Percentiles rank a stretch among this genome's conserved stretches.
Conservation (phyloP, 2,888 invertebrate genomes). For the Erynnis tages region DNA sequence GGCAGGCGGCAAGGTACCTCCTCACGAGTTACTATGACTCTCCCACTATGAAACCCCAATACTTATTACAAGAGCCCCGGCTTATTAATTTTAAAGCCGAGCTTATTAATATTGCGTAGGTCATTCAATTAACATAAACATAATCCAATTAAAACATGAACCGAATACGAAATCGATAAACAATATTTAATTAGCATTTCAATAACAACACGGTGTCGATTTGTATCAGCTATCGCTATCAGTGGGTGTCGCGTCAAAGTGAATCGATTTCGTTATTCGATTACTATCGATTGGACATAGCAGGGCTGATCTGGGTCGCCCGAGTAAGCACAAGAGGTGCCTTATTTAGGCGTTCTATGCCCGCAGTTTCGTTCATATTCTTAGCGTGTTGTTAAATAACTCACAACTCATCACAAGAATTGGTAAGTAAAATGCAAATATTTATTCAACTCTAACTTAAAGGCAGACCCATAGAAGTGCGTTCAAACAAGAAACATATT, state of each 20-base stretch:
- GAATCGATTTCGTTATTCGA: conserved; percentile 37
- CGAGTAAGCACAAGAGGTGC: not conserved
- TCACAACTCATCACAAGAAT: no score
- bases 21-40: no score
- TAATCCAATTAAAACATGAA: conserved; percentile 15
- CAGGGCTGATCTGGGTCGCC: not conserved
- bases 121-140: conserved; percentile 15
- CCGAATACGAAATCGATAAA: conserved; percentile 10
- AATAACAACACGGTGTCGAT: conserved; percentile 15
- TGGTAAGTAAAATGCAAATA: no score
- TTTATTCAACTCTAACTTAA: no score
- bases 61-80: not conserved
- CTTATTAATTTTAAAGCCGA: not conserved
- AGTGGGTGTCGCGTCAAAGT: conserved; percentile 21
- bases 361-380: no score
- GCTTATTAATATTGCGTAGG: conserved; percentile 9
- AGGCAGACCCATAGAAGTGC: no score
- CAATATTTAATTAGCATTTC: conserved; percentile 21
- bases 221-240: conserved; percentile 21
- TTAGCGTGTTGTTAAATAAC: no score
- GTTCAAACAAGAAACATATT: no score
- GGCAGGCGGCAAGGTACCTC: no score
- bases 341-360: no score
- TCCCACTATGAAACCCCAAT: no score
- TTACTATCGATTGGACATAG: conserved; percentile 26